Evolutionary conservation across 2,797 vertebrate genomes (phyloP), one percentile per base, ranked within the genome.

Genomic region (Neopelma chrysocephalum): DNA sequence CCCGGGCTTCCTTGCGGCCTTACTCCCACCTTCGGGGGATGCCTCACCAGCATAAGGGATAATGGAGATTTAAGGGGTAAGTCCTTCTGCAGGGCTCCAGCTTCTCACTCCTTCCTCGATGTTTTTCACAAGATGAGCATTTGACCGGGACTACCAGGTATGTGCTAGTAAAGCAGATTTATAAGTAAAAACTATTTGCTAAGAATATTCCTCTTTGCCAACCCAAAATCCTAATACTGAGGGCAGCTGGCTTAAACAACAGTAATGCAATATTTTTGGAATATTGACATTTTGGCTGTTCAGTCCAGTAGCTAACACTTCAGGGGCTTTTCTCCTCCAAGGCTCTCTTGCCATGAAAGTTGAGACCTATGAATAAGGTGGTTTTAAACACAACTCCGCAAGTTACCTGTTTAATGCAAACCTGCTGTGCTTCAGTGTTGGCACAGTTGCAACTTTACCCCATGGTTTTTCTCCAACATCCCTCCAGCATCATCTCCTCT

Each of bases 1-100:
- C 27, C 5, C 6, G 12, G 25, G 32, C 12, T 47, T 13, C 27
- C 32, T 45, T 0, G 0, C 29, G 75, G 53, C 57, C 27, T 26
- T 23, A 12, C 38, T 45, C 31, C 43, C 29, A 31, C 25, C 29
- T 25, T 36, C 18, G 11, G 11, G 9, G 4, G 5, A 3, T 62
- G 47, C 6, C 34, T n/a, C 1, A 0, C 31, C 11, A 11, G 27
- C 36, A 22, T 0, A 7, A 60, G 22, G 26, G 47, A 32, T 1
- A 9, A 40, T 34, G 47, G 31, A 17, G 18, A 61, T 61, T 40
- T 9, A 61, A 27, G 12, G 60, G 27, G 20, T 62, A 31, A 42
- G 12, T 42, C 27, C 42, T 86, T 80, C 54, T 56, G 40, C n/a
- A 54, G 34, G 36, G 45, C 50, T 62, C 12, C 42, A 16, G 9